Percentiles rank a stretch among this genome's conserved stretches.
Conservation (phyloP, 2,797 vertebrate genomes). For the Acanthornis magna region DNA sequence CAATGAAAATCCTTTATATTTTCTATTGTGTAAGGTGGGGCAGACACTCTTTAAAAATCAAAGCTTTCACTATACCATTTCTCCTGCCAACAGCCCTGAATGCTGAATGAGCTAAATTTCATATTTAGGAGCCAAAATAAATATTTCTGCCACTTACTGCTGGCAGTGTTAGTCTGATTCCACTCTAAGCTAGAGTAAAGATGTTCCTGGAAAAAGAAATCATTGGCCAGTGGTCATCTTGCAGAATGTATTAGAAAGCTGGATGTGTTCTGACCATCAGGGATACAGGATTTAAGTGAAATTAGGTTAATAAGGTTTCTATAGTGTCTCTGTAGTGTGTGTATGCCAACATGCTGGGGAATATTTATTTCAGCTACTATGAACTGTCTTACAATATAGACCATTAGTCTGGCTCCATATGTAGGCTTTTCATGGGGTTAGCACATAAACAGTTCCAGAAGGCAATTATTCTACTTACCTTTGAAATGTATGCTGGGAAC, state of each 20-base stretch:
- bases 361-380: not conserved
- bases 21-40: slow-evolving; percentile 60
- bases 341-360: not conserved
- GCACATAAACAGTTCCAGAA: not conserved
- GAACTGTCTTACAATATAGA: not conserved
- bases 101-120: slow-evolving; percentile 63
- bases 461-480: not conserved
- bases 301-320: not conserved
- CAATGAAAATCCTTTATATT: slow-evolving; percentile 49
- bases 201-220: slow-evolving; percentile 57
- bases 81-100: slow-evolving; percentile 44
- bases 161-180: slow-evolving; percentile 56
- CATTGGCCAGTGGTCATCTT: not conserved
- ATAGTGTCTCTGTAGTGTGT: not conserved
- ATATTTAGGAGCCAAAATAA: slow-evolving; percentile 55
- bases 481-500: not conserved
- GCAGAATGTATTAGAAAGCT: slow-evolving; percentile 43
- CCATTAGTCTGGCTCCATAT: not conserved
- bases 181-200: slow-evolving; percentile 54
- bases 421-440: not conserved
- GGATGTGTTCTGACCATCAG: slow-evolving; percentile 37
- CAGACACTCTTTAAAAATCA: slow-evolving; percentile 51
- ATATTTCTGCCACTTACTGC: slow-evolving; percentile 58
- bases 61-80: slow-evolving; percentile 24
- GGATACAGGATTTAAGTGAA: slow-evolving; percentile 11